Percentiles rank a stretch among this genome's conserved stretches.
Evolutionary conservation across 2,797 vertebrate genomes (phyloP).

Genomic region (Amazona finschi): DNA sequence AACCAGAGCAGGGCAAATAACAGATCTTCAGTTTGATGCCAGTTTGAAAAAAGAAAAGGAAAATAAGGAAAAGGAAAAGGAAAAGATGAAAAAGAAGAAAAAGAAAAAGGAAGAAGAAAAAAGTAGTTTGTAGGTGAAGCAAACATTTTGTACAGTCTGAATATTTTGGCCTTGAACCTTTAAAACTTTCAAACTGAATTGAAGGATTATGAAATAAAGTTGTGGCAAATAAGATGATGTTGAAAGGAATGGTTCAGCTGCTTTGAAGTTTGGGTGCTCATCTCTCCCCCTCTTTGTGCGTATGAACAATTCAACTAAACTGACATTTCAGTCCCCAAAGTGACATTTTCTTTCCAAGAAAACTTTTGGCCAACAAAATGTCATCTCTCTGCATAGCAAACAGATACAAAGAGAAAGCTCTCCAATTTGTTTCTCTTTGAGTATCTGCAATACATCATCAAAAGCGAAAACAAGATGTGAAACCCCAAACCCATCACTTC

Average conservation of each 20-base stretch:
- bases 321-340: conserved; percentile 4
- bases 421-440: neutral
- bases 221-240: neutral
- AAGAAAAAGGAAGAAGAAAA: neutral
- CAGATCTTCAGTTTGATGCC: neutral
- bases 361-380: conserved; percentile 5
- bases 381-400: neutral
- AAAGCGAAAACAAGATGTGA: neutral
- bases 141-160: neutral
- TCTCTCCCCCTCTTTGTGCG: neutral
- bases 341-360: neutral
- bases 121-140: neutral
- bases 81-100: neutral
- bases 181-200: neutral
- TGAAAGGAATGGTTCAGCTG: neutral
- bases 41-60: neutral
- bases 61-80: neutral
- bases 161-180: neutral
- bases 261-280: neutral
- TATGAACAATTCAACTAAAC: neutral
- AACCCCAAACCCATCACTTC: neutral
- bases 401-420: neutral
- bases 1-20: neutral
- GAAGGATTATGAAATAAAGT: neutral
- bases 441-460: neutral